A percentile compares a stretch with the other conserved stretches of the same genome.
Evolutionary conservation across 2,113 vertebrate genomes (phyloP).

Genomic region (Hippolais icterina): DNA sequence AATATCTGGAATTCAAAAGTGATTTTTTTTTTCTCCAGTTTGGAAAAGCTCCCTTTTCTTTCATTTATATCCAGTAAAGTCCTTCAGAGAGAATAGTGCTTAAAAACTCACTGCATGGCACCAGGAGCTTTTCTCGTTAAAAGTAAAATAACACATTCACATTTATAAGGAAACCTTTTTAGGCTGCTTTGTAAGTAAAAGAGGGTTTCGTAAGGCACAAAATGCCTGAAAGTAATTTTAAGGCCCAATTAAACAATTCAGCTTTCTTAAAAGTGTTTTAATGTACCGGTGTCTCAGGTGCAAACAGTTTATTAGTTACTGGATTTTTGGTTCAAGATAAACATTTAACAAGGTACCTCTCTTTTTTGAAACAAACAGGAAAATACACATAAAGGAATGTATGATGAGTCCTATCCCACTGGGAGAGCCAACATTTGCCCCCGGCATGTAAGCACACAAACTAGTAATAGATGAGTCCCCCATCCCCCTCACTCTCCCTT

Average conservation of each 20-base stretch:
- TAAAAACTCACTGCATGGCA: conserved; percentile 9
- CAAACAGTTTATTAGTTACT: neutral
- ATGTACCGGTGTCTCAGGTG: neutral
- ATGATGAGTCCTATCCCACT: accelerated
- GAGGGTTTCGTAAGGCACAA: neutral
- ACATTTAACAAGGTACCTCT: neutral
- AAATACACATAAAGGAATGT: accelerated
- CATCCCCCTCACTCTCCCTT: accelerated
- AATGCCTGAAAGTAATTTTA: neutral
- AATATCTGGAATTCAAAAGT: conserved; percentile 29
- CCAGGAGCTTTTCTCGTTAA: conserved; percentile 1
- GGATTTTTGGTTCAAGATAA: neutral
- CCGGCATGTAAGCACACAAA: neutral
- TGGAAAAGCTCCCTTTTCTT: conserved; percentile 25
- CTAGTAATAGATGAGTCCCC: accelerated
- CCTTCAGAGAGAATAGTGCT: conserved; percentile 18
- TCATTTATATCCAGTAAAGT: conserved; percentile 9
- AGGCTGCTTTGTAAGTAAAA: neutral
- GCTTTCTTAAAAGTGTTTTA: neutral
- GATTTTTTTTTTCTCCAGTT: neutral
- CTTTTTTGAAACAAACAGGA: neutral
- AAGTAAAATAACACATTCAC: conserved; percentile 2
- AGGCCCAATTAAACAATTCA: neutral
- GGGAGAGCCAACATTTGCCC: too few species aligned
- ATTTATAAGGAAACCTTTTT: neutral